Evolutionary conservation across 2,888 invertebrate genomes (phyloP).

Genomic region (Eupithecia inturbata): DNA sequence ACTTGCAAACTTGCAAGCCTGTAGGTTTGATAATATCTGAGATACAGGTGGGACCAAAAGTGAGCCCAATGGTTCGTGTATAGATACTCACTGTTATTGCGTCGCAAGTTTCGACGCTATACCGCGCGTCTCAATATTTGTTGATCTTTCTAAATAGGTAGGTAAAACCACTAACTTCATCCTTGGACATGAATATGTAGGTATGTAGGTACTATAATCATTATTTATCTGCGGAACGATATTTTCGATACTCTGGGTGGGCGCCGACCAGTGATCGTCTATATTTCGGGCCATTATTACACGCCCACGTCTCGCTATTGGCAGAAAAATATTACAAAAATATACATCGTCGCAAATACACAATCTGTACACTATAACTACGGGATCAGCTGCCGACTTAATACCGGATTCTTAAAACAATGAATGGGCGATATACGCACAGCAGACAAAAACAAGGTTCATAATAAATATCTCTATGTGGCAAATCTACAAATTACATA

Average conservation of each 20-base stretch:
- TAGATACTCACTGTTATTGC: no score
- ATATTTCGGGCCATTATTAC: conserved; percentile 78
- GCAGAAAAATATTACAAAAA: conserved; percentile 78
- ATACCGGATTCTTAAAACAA: conserved; percentile 47
- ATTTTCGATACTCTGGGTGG: conserved; percentile 70
- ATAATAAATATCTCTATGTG: neutral
- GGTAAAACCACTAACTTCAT: neutral
- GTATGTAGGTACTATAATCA: conserved; percentile 40
- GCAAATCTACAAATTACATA: no score
- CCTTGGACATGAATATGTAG: neutral
- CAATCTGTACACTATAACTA: conserved; percentile 50
- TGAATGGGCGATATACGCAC: neutral
- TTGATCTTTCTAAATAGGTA: neutral
- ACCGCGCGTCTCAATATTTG: no score
- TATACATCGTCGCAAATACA: conserved; percentile 67
- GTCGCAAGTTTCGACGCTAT: no score
- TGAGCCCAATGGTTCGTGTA: no score
- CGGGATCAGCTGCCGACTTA: conserved; percentile 67
- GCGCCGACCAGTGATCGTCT: conserved; percentile 67
- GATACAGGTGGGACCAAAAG: no score
- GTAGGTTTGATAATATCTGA: no score
- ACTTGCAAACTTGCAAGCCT: no score
- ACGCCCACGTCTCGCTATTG: conserved; percentile 75
- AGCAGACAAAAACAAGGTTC: neutral
- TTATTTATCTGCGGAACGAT: conserved; percentile 50